Percentiles rank a stretch among this genome's conserved stretches.
Conservation (phyloP, 1,140 invertebrate species). For the Popillia japonica region DNA sequence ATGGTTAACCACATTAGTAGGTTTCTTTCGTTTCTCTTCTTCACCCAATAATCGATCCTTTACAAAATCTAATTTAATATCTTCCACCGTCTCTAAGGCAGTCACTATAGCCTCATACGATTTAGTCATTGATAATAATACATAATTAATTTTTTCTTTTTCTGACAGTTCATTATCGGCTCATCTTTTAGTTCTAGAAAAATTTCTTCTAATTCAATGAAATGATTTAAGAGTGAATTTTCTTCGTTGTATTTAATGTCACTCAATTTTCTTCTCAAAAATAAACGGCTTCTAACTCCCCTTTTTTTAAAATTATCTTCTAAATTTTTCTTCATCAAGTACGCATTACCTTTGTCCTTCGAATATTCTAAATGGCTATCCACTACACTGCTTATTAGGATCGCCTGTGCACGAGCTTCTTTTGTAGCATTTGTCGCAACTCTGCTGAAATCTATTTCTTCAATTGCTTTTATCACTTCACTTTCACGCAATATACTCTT, state of each 20-base stretch:
- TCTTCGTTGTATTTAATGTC: constrained; percentile 23
- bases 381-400: background rate
- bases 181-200: constrained; percentile 38
- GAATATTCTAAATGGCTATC: constrained; percentile 27
- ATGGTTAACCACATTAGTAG: background rate
- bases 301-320: background rate
- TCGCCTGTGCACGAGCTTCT: background rate
- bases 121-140: constrained; percentile 35
- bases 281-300: background rate
- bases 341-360: no score
- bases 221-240: constrained; percentile 14
- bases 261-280: constrained; percentile 30
- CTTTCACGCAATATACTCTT: background rate
- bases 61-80: constrained; percentile 34
- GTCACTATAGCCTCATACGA: constrained; percentile 36
- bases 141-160: constrained; percentile 26
- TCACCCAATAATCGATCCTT: constrained; percentile 37
- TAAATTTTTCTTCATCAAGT: no score
- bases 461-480: background rate
- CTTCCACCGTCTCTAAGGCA: constrained; percentile 37
- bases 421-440: background rate
- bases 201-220: constrained; percentile 26
- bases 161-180: constrained; percentile 17
- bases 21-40: constrained; percentile 35
- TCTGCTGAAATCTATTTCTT: background rate